phyloP scores from a whole-genome alignment of 2,113 vertebrate genomes.

The Dolichotis patagonum region DNA sequence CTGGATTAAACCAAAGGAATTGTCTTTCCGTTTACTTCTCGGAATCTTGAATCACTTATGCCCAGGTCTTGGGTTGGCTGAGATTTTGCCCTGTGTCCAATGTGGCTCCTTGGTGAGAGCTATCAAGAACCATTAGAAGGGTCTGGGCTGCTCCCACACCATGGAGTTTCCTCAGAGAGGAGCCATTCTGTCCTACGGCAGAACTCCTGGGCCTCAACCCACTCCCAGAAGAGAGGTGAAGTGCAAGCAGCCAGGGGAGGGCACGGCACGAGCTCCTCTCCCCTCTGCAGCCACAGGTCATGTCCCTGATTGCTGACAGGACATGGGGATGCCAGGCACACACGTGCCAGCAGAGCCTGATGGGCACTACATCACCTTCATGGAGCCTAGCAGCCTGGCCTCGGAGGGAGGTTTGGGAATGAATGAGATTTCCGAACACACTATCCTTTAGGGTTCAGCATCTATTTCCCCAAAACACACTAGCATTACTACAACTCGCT shows the following conservation, averaged over 20 bases:
- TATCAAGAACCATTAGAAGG: not conserved
- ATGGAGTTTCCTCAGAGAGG: not conserved
- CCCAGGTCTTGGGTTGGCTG: too few relatives aligned
- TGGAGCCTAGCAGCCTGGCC: not conserved
- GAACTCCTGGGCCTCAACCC: not conserved
- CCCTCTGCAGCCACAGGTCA: not conserved
- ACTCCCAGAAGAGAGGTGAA: not conserved
- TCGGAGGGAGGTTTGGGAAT: not conserved
- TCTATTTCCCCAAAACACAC: not conserved
- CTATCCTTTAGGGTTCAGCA: not conserved
- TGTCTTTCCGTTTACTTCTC: not conserved
- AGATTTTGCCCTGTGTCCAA: not conserved
- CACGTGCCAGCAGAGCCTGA: too few relatives aligned
- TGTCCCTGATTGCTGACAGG: not conserved
- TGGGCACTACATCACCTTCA: not conserved
- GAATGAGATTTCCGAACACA: not conserved
- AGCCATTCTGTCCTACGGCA: not conserved
- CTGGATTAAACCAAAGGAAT: rapidly evolving
- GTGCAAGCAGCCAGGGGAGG: not conserved
- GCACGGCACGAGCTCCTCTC: not conserved
- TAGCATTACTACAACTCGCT: not conserved
- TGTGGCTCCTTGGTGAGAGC: not conserved
- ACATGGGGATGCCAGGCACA: not conserved
- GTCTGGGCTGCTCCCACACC: too few relatives aligned
- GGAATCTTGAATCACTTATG: not conserved